Percentiles rank a stretch among this genome's conserved stretches.
Evolutionary conservation across 2,888 invertebrate genomes (phyloP).

Genomic region (Conus canariensis): DNA sequence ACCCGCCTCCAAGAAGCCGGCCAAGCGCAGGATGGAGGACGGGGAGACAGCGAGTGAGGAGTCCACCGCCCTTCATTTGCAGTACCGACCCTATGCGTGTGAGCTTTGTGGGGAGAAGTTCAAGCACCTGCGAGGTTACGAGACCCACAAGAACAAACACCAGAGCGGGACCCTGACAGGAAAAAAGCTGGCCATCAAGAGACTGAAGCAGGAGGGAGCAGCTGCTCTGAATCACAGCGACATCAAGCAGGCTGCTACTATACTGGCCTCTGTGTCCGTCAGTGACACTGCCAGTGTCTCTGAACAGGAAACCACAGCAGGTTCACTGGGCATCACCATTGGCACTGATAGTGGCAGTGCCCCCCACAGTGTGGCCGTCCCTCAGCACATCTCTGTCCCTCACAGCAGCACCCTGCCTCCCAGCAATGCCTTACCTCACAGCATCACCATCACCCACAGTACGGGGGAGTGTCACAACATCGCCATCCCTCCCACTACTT

Average conservation of each 20-base stretch:
- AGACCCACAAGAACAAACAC: constrained; percentile 32
- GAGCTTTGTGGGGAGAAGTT: constrained; percentile 12
- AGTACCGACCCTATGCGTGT: constrained; percentile 21
- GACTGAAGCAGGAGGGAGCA: not conserved
- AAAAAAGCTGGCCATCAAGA: not conserved
- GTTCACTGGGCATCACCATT: too few relatives aligned
- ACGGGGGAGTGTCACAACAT: too few relatives aligned
- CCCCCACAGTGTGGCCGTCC: not conserved
- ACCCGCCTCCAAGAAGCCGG: not conserved
- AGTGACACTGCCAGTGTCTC: not conserved
- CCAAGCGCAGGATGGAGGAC: not conserved
- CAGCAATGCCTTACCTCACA: not conserved
- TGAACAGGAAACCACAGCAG: too few relatives aligned
- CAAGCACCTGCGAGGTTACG: constrained; percentile 28
- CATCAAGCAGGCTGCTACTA: not conserved
- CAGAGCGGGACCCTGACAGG: not conserved
- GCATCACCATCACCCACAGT: not conserved
- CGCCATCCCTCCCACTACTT: not conserved
- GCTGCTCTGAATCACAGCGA: not conserved
- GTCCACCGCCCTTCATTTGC: not conserved
- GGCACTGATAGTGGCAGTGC: too few relatives aligned
- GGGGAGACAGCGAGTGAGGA: not conserved
- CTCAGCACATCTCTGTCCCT: not conserved
- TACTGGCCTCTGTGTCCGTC: constrained; percentile 13
- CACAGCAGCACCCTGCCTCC: not conserved